Evolutionary conservation across 2,888 invertebrate genomes (phyloP), one percentile per base, ranked within the genome.

Genomic region (Protophormia terraenovae): DNA sequence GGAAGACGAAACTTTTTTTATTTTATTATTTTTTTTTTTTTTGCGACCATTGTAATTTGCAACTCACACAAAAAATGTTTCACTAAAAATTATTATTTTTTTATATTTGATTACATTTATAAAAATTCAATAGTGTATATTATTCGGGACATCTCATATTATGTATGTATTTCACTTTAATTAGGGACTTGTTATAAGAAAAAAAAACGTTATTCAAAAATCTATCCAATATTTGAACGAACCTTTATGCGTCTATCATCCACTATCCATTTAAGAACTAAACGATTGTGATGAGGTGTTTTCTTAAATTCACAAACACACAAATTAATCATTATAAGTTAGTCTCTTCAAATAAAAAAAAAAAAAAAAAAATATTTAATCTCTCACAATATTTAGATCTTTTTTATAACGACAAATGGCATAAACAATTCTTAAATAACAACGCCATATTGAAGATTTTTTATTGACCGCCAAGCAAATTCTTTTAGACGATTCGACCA

Each of bases 401-500:
- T 73, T 80, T 38, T 58, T 73, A 73, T 73, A 80, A 35, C 73
- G 80, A 67, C 53, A 80, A 58, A 80, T 80, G 3, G 55, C 47
- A 73, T 80, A 80, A 50, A 80, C 58, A 38, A 80, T 80, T 73
- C 47, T 58, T 47, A 80, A 73, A 80, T 41, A 80, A 38, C 80
- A 80, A 58, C 80, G 80, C 80, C 80, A 80, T 73, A 80, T 14
- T 80, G 58, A 35, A 4, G 80, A 47, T 50, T 73, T 80, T 66
- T 60, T 80, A 38, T 64, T 64, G n/a, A 83, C 45, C 55, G 82
- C 64, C 55, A 83, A 82, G 29, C 22, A 64, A 76, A 64, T 47
- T 76, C 60, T 82, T 82, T 71, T 77, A 19, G 38, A 71, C 6
- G 35, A 71, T 62, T 83, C 82, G 76, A 83, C 82, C 82, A 83